Base-by-base conservation (phyloP, 2,113 vertebrate species). In the Shinisaurus crocodilurus region DNA sequence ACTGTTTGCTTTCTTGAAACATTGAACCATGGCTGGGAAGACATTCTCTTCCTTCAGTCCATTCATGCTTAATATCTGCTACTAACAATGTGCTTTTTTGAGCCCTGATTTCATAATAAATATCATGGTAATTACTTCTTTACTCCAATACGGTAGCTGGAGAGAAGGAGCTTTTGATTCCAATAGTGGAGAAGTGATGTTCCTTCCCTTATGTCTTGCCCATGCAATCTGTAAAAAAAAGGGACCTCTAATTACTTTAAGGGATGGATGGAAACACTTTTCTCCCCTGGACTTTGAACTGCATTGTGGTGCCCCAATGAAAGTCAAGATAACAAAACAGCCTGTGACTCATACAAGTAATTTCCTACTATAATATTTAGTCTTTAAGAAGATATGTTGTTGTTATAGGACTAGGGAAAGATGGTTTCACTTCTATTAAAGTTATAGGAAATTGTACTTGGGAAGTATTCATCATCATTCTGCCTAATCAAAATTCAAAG, bases 341-440 rank as follows among this genome's bases (percentile, higher is more conserved):
- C 85, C 90, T 84, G 8, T 92, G 82, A 90, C 40, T 88, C 9
- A 70, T 18, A 50, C 9, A 50, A n/a, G 23, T 32, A 32, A 57
- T 89, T 87, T 37, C 54, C 27, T 79, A 75, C 63, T 89, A n/a
- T n/a, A n/a, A n/a, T n/a, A 43, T 70, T 86, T 90, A 60, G 45
- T n/a, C 48, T 43, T 90, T 81, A 72, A n/a, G 29, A 85, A 91
- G 83, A 87, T 87, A n/a, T n/a, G n/a, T 29, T 37, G 69, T 63
- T 84, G 1, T 60, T 27, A 90, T 37, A 63, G 10, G 86, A 85
- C 54, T 80, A 93, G 79, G 27, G 45, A 81, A 92, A 88, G 25
- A 6, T 57, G 67, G 43, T 76, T 94, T 86, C 77, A 27, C 67
- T 91, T 76, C 80, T 70, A 25, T 90, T 82, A 76, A 92, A 94